Base-by-base conservation (phyloP, 2,797 vertebrate species). In the Sebastolobus alascanus region DNA sequence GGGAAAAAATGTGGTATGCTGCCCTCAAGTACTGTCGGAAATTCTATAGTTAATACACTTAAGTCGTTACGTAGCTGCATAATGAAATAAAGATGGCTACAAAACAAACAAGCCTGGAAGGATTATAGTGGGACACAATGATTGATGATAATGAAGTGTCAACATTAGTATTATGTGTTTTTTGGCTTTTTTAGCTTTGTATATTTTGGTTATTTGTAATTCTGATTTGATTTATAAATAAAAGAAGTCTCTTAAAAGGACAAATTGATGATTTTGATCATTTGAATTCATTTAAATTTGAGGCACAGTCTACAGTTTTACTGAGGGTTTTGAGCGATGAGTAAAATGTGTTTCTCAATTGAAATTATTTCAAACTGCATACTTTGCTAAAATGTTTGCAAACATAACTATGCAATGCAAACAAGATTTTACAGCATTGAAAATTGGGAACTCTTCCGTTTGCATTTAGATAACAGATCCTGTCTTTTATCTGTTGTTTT, bases 11-110 rank as follows among this genome's bases (percentile, higher is more conserved):
- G 31, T 8, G 2, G 31, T 2, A 5, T 58, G 89, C 1, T 59
- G 67, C 82, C 5, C 90, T 93, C 37, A 80, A 0, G 20, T 13
- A 0, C 59, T 2, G 35, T 83, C 18, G 74, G 74, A 75, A 68
- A 75, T 54, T 14, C 3, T 16, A 40, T 0, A 0, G 0, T 31
- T 13, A 0, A 20, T 3, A 31, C 29, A 5, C 12, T 5, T 4
- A 0, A 16, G 16, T 2, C 10, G n/a, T 52, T 25, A 40, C 56
- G 56, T 65, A 43, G 8, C 22, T 54, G 13, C 18, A 29, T 31
- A 8, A 27, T 59, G 4, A 3, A 16, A 60, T n/a, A 40, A 11
- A 27, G n/a, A 46, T 18, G 6, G 4, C 5, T 4, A 55, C 8
- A 27, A 9, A 29, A 16, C 0, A 38, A 29, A 31, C 4, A n/a